phyloP scores from a whole-genome alignment of 2,797 vertebrate genomes.

The Chaenodraco wilsoni region DNA sequence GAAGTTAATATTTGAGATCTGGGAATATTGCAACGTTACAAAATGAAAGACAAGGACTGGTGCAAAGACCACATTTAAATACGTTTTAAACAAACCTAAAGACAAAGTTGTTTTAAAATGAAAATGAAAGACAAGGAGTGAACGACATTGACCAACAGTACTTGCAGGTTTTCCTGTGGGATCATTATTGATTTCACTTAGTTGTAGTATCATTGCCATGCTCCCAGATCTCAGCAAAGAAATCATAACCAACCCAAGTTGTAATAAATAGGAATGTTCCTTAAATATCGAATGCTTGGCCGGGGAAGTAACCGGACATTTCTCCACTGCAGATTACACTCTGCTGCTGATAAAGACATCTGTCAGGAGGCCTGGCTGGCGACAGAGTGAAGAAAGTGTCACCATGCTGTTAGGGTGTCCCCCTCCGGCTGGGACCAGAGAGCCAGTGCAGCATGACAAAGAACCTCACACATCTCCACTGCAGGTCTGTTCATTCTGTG shows the following conservation, averaged over 20 bases:
- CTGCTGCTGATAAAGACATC: slow-evolving; percentile 24
- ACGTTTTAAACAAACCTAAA: too few relatives aligned
- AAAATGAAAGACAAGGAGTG: neutral
- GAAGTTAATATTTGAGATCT: neutral
- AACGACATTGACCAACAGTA: neutral
- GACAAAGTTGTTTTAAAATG: neutral
- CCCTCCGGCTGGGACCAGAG: neutral
- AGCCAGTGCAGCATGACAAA: slow-evolving; percentile 7
- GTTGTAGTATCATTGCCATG: neutral
- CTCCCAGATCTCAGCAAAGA: neutral
- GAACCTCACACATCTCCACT: neutral
- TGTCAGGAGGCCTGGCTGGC: slow-evolving; percentile 2
- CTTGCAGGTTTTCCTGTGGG: neutral
- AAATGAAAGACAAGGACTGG: neutral
- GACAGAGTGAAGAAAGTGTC: slow-evolving; percentile 32
- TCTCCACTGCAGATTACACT: neutral
- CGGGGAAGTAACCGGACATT: neutral
- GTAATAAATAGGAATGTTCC: neutral
- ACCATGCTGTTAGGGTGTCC: slow-evolving; percentile 1
- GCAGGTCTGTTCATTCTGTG: neutral
- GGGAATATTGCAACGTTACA: neutral
- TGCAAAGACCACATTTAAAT: neutral
- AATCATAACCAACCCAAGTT: neutral
- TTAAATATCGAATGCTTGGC: neutral
- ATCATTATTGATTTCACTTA: neutral